These are phyloP conservation scores for Abramis brama DNA, from an alignment of 2,113 vertebrate genomes.

Conservation along the genomic window DNA sequence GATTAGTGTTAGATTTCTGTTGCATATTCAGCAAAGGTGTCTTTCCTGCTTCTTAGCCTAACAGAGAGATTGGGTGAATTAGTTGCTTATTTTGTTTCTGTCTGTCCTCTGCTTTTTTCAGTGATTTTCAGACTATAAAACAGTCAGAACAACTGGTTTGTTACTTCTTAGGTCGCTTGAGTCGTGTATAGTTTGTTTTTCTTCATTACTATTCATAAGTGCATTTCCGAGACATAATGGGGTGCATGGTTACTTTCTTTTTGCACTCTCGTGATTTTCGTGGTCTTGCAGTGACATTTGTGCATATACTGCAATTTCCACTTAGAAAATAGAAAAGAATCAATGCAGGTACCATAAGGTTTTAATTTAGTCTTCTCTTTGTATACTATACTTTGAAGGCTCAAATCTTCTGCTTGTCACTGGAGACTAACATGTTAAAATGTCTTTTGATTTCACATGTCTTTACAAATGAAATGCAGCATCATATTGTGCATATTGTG, in stretches of 20 bases:
- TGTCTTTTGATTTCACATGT: not conserved
- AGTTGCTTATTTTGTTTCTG: slow-evolving; percentile 32
- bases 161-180: not conserved
- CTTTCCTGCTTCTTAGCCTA: slow-evolving; percentile 24
- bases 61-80: slow-evolving; percentile 13
- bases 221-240: not conserved
- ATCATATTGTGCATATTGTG: not conserved
- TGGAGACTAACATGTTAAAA: not conserved
- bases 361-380: not conserved
- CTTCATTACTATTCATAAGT: slow-evolving; percentile 2
- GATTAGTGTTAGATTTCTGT: slow-evolving; percentile 37
- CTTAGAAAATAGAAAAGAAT: not conserved
- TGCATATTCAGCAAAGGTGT: slow-evolving; percentile 20
- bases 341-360: not conserved
- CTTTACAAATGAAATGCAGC: not conserved
- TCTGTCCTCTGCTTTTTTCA: slow-evolving; percentile 24
- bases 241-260: not conserved
- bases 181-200: not conserved
- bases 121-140: not conserved
- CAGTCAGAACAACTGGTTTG: slow-evolving; percentile 6
- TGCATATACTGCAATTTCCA: not conserved
- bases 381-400: not conserved
- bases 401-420: not conserved
- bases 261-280: not conserved
- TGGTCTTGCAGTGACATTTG: not conserved